These are phyloP conservation scores for Drosophila hydei DNA, from an alignment of 1,140 invertebrate genomes.

Conservation along the genomic window DNA sequence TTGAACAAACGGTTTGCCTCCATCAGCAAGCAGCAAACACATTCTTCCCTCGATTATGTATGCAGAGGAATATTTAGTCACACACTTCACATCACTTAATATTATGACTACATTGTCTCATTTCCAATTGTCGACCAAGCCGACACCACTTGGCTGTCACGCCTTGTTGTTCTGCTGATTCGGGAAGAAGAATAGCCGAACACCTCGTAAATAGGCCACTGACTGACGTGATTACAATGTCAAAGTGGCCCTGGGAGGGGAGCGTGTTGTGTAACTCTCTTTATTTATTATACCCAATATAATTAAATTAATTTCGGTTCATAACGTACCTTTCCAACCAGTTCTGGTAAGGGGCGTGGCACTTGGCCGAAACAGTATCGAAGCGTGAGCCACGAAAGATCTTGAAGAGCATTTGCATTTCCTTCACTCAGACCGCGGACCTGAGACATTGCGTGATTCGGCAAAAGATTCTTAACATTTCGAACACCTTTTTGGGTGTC, in stretches of 20 bases:
- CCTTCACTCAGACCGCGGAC: constrained; percentile 28
- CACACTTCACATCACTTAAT: constrained; percentile 25
- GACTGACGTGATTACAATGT: constrained; percentile 74
- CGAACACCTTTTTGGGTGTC: constrained; percentile 77
- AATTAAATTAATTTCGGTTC: constrained; percentile 71
- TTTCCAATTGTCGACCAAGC: constrained; percentile 19
- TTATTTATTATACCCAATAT: constrained; percentile 73
- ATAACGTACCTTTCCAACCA: constrained; percentile 22
- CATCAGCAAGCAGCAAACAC: constrained; percentile 1
- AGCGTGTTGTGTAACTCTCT: constrained; percentile 58
- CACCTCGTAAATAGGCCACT: constrained; percentile 58
- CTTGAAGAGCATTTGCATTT: constrained; percentile 62
- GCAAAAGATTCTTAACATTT: constrained; percentile 72
- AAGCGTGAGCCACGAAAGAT: constrained; percentile 68
- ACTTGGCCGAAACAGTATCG: constrained; percentile 55
- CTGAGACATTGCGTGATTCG: constrained; percentile 66
- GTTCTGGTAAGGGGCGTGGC: constrained; percentile 46
- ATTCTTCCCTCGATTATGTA: not conserved
- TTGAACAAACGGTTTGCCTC: constrained; percentile 1
- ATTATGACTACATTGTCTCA: constrained; percentile 4
- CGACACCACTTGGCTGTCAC: constrained; percentile 33
- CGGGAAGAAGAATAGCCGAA: constrained; percentile 20
- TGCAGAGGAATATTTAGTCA: constrained; percentile 18
- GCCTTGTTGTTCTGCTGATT: constrained; percentile 31
- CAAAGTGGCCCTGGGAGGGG: constrained; percentile 43